phyloP scores from a whole-genome alignment of 2,888 invertebrate genomes.

The Stegana nigrithorax region DNA sequence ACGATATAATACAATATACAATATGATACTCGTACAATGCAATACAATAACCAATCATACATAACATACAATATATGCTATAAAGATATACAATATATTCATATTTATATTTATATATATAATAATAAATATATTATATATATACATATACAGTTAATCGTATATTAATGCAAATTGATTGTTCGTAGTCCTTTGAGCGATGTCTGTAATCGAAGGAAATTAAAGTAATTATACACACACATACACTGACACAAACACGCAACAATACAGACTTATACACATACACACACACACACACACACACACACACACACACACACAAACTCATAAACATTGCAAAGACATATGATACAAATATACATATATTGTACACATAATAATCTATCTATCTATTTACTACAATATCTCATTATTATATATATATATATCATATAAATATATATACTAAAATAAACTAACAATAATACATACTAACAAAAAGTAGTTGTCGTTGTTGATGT shows the following conservation, averaged over 20 bases:
- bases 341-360: too few relatives aligned
- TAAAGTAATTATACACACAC: too few relatives aligned
- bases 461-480: constrained; percentile 46
- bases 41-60: background rate
- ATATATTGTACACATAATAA: background rate
- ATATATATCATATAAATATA: constrained; percentile 9
- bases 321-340: constrained; percentile 17
- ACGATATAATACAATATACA: background rate
- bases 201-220: too few relatives aligned
- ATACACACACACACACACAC: constrained; percentile 29
- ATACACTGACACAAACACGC: constrained; percentile 13
- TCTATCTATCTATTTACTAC: background rate
- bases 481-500: constrained; percentile 68
- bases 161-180: too few relatives aligned
- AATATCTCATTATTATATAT: background rate
- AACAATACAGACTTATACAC: constrained; percentile 19
- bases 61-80: constrained; percentile 16
- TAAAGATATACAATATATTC: constrained; percentile 20
- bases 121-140: constrained; percentile 31
- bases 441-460: constrained; percentile 37
- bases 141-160: constrained; percentile 28
- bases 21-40: too few relatives aligned
- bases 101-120: constrained; percentile 30
- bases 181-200: too few relatives aligned
- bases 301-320: constrained; percentile 24